Evolutionary conservation across 2,797 vertebrate species (phyloP).

Genomic region (Eospalax fontanierii): DNA sequence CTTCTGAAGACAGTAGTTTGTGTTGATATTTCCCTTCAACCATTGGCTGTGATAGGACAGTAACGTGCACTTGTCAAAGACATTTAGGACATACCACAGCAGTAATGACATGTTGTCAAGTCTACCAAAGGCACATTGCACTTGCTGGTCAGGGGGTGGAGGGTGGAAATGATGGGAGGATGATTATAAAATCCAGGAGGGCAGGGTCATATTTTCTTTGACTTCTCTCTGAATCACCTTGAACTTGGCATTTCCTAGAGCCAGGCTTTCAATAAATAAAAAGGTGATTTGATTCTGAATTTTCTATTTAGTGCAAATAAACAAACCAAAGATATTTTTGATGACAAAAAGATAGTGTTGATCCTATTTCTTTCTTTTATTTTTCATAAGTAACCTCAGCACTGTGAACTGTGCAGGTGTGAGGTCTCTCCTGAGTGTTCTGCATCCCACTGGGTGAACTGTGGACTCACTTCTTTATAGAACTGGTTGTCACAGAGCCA

Average conservation of each 20-base stretch:
- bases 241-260: background rate
- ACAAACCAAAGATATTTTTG: background rate
- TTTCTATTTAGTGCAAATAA: conserved; percentile 4
- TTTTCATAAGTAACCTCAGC: background rate
- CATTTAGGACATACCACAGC: background rate
- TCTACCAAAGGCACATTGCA: background rate
- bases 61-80: background rate
- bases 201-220: background rate
- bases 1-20: conserved; percentile 30
- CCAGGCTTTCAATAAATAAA: background rate
- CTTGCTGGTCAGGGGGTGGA: background rate
- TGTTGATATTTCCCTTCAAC: background rate
- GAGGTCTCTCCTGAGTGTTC: background rate
- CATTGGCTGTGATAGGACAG: background rate
- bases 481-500: background rate
- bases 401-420: background rate
- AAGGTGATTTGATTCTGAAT: background rate
- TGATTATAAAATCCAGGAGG: background rate
- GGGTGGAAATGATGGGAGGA: fast-evolving
- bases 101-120: conserved; percentile 9
- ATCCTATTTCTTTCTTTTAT: background rate
- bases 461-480: background rate
- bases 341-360: background rate
- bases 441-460: background rate
- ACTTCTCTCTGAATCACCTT: background rate